Evolutionary conservation across 2,113 vertebrate species (phyloP), one percentile per base, ranked within the genome.

Genomic region (Notarius lentiginosus): DNA sequence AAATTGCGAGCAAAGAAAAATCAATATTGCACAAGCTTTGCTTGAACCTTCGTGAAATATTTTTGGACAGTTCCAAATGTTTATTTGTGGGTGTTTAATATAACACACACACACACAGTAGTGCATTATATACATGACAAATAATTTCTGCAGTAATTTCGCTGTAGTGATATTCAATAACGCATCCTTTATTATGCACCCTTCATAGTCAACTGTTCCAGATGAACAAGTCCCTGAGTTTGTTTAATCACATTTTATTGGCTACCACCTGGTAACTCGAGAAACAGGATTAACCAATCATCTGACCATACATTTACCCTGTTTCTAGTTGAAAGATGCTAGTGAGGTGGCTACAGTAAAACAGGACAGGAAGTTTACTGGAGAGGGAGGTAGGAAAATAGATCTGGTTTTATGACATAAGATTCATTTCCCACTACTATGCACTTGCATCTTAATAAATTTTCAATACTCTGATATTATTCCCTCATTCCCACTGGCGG

Each of bases 21-120:
- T 77, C 75, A 17, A 77, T 77, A 77, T 77, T n/a, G 49, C 75
- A 55, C 47, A 53, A n/a, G 75, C 49, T 27, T 77, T 55, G 51
- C 24, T 55, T 27, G 51, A 77, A 55, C 14, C 49, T 76, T 51
- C 7, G 47, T 77, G 24, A 77, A 77, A 77, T 53, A 53, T 53
- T 53, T 53, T 75, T 4, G 18, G 72, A 22, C 72, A 73, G 11
- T 49, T 75, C 41, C 18, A 34, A 34, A 70, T 34, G 30, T 72
- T 72, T 72, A 72, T 72, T 75, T 51, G 18, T 12, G 20, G 10
- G 41, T 24, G 49, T 56, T 79, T 79, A 24, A 75, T 22, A 12
- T 17, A 55, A 56, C 2, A n/a, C 75, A 15, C 49, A 41, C 34
- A 53, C 55, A 55, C 11, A 77, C 24, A 7, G 12, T n/a, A 3